Conservation (phyloP, 2,888 invertebrate species). For the Ptychoptera albimana region DNA sequence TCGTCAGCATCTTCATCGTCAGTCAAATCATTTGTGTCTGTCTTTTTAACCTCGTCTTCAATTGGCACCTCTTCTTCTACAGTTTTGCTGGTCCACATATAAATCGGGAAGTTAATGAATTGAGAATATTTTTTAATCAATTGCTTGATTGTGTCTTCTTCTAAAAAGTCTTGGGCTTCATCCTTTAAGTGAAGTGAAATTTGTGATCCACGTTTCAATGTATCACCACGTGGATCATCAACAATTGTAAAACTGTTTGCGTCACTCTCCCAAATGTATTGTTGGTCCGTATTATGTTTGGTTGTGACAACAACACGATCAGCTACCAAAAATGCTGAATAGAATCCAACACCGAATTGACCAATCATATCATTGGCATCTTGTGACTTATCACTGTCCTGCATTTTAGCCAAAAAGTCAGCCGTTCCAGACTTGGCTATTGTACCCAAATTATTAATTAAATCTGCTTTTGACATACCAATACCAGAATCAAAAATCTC, state of each 20-base stretch:
- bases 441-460: conserved; percentile 92
- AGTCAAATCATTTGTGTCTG: conserved; percentile 22
- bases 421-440: conserved; percentile 97
- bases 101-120: conserved; percentile 98
- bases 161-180: conserved; percentile 91
- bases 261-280: conserved; percentile 98
- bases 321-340: conserved; percentile 94
- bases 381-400: conserved; percentile 39
- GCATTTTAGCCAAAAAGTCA: conserved; percentile 86
- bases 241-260: conserved; percentile 75
- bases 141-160: conserved; percentile 76
- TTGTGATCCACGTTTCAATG: conserved; percentile 78
- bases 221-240: conserved; percentile 87
- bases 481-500: conserved; percentile 95
- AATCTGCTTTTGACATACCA: conserved; percentile 90
- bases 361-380: conserved; percentile 97
- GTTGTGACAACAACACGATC: conserved; percentile 91
- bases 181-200: conserved; percentile 84
- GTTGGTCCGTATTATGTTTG: conserved; percentile 85
- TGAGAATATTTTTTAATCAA: conserved; percentile 97
- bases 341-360: conserved; percentile 99
- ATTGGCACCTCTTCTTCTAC: conserved; percentile 57
- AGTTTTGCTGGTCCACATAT: conserved; percentile 71
- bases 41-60: conserved; percentile 37
- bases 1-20: conserved; percentile 37